Percentiles rank a stretch among this genome's conserved stretches.
These are phyloP conservation scores for Xenopus petersii DNA, from an alignment of 2,797 vertebrate species.

Conservation along the genomic window DNA sequence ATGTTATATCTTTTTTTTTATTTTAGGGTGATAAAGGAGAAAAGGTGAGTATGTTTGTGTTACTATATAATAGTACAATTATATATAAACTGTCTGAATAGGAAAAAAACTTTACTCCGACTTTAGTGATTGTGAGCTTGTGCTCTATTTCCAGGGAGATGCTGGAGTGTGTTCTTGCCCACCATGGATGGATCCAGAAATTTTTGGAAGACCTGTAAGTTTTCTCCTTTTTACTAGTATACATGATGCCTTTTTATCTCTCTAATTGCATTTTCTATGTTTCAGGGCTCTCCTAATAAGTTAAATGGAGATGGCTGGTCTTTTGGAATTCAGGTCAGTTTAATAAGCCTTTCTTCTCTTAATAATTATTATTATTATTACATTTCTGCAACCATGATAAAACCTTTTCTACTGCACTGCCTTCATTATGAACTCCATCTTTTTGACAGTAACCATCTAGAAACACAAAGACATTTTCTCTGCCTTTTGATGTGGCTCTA, in stretches of 20 bases:
- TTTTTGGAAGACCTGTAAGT: slow-evolving; percentile 85
- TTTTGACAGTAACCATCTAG: too few relatives aligned
- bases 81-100: background rate
- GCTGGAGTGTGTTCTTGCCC: slow-evolving; percentile 82
- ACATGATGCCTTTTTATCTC: background rate
- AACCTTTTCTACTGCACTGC: too few relatives aligned
- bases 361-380: too few relatives aligned
- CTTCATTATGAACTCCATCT: too few relatives aligned
- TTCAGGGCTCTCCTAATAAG: slow-evolving; percentile 86
- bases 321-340: slow-evolving; percentile 86
- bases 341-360: slow-evolving; percentile 13
- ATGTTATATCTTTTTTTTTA: slow-evolving; percentile 24
- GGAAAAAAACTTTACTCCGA: background rate
- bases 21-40: slow-evolving; percentile 81
- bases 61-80: slow-evolving; percentile 17
- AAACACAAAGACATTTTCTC: too few relatives aligned
- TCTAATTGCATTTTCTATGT: slow-evolving; percentile 43
- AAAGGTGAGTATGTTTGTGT: slow-evolving; percentile 87
- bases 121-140: background rate
- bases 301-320: slow-evolving; percentile 75
- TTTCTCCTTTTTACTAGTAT: background rate
- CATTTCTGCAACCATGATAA: too few relatives aligned
- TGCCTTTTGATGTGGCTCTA: too few relatives aligned
- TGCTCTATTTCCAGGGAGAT: slow-evolving; percentile 71
- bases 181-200: slow-evolving; percentile 59